Base-by-base conservation (phyloP, 2,113 vertebrate genomes). In the Elephas maximus region DNA sequence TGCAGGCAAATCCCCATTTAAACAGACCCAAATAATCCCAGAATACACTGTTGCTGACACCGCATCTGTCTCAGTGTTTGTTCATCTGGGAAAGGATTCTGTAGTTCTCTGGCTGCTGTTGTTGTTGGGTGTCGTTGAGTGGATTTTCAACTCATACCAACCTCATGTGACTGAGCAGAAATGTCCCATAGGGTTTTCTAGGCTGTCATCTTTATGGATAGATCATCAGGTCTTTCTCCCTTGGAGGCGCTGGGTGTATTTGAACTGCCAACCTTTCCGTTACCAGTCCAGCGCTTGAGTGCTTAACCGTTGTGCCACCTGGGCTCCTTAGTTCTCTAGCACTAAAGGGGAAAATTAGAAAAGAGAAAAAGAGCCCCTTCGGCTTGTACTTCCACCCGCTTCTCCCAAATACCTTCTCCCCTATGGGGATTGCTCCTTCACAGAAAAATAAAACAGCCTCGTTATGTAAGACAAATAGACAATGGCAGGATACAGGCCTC, bases 1-100 rank as follows among this genome's bases (percentile, higher is more conserved):
- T 89, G 45, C 67, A 91, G 82, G 94, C 73, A 88, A 96, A 97
- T 88, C 21, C 0, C n/a, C 20, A 60, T 65, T 77, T 81, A 81
- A 93, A 96, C 95, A 95, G 48, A 93, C 86, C 93, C 41, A 67
- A 84, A 82, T 77, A 17, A 79, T 81, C 89, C 51, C 91, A 48
- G 91, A 95, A 96, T 18, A 80, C 30, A 76, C 41, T 51, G 20
- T 4, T 76, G 90, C 48, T 0, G 2, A 51, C 80, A 91, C 20
- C 82, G 62, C 17, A 93, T 89, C 88, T 93, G 94, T 0, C 44
- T 45, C 91, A 53, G 62, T 53, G 3, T 97, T 78, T 87, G 23
- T 37, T 84, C 87, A 51, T 96, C 60, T 69, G 73, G 53, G 57
- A 67, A 74, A 92, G 79, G 48, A 89, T 65, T 74, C 73, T 82